Evolutionary conservation across 2,888 invertebrate species (phyloP).

Genomic region (Chrysolina oricalcia): DNA sequence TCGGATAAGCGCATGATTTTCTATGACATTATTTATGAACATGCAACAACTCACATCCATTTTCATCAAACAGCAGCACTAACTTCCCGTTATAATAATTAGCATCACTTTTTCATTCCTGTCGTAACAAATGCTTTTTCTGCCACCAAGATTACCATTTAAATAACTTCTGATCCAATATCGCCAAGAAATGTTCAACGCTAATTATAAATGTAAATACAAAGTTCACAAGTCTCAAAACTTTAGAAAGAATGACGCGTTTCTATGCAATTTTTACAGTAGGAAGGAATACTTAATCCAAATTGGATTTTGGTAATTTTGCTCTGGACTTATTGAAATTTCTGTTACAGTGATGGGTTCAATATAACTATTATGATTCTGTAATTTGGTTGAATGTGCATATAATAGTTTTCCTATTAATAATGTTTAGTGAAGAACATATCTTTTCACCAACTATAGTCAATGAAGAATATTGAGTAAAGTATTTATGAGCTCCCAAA

Average conservation of each 20-base stretch:
- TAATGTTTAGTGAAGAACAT: too few relatives aligned
- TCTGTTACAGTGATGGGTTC: neutral
- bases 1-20: neutral
- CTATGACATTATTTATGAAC: neutral
- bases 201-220: conserved; percentile 26
- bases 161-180: conserved; percentile 24
- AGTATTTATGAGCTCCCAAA: too few relatives aligned
- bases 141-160: conserved; percentile 15
- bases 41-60: neutral
- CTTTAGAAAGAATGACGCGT: conserved; percentile 16
- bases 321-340: neutral
- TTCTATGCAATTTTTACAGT: conserved; percentile 15
- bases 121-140: conserved; percentile 46
- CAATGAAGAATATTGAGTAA: too few relatives aligned
- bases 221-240: conserved; percentile 5
- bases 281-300: conserved; percentile 5
- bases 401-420: too few relatives aligned
- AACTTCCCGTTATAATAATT: conserved; percentile 27
- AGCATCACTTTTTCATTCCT: conserved; percentile 40
- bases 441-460: too few relatives aligned
- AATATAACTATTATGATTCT: too few relatives aligned
- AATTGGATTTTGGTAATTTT: conserved; percentile 15
- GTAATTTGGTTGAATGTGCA: too few relatives aligned
- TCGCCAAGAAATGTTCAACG: conserved; percentile 11
- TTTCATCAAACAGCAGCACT: neutral